Evolutionary conservation across 2,888 invertebrate genomes (phyloP).

Genomic region (Dione juno): DNA sequence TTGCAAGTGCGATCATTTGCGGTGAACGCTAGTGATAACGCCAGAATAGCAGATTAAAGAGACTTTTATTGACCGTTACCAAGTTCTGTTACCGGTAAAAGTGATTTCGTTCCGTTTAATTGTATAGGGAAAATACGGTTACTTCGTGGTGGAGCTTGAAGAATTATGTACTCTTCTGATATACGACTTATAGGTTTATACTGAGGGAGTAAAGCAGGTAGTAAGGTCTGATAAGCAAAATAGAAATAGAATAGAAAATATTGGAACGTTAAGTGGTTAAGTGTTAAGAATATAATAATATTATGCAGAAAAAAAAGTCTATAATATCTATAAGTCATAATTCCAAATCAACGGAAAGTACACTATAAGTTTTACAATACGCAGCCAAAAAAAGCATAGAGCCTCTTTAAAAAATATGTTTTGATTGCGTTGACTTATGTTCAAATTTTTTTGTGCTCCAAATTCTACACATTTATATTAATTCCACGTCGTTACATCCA

Average conservation of each 20-base stretch:
- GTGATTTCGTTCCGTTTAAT: slow-evolving; percentile 53
- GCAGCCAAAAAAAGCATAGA: too few relatives aligned
- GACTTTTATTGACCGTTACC: slow-evolving; percentile 68
- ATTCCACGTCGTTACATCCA: too few relatives aligned
- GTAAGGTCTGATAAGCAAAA: slow-evolving; percentile 3
- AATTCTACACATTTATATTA: too few relatives aligned
- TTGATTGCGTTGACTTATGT: too few relatives aligned
- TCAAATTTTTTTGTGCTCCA: too few relatives aligned
- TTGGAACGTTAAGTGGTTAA: too few relatives aligned
- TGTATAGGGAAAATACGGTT: slow-evolving; percentile 43
- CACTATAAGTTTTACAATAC: too few relatives aligned
- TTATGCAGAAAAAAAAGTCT: too few relatives aligned
- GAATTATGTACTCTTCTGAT: slow-evolving; percentile 39
- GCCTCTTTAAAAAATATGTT: too few relatives aligned
- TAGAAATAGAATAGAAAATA: neutral
- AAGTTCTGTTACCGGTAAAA: slow-evolving; percentile 60
- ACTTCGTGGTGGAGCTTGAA: slow-evolving; percentile 34
- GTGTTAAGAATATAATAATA: too few relatives aligned
- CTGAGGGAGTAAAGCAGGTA: slow-evolving; percentile 4
- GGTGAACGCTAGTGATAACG: slow-evolving; percentile 60
- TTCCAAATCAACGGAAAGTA: too few relatives aligned
- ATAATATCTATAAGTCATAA: too few relatives aligned
- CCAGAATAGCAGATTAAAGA: slow-evolving; percentile 67
- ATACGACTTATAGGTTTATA: slow-evolving; percentile 38
- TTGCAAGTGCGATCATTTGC: slow-evolving; percentile 44